Percentiles rank a stretch among this genome's conserved stretches.
phyloP scores from a whole-genome alignment of 2,888 invertebrate genomes.

The Hemistola chrysoprasaria region DNA sequence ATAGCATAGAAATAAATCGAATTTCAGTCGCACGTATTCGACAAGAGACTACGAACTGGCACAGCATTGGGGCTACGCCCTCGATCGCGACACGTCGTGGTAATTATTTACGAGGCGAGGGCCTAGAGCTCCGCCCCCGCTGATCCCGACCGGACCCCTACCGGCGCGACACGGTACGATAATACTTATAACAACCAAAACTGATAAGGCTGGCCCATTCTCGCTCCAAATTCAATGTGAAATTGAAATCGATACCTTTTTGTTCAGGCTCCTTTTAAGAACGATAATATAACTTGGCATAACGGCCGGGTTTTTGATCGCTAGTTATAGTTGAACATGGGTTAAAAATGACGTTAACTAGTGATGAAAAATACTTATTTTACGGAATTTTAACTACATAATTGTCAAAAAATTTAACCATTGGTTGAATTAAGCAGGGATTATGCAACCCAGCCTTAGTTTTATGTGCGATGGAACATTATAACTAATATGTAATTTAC shows the following conservation, averaged over 20 bases:
- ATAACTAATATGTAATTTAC: too few species aligned
- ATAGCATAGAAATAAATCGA: too few species aligned
- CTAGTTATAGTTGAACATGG: too few species aligned
- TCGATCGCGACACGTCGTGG: conserved; percentile 47
- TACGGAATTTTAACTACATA: too few species aligned
- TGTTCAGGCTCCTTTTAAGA: not conserved
- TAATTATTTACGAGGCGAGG: conserved; percentile 78
- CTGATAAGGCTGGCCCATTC: conserved; percentile 6
- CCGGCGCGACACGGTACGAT: conserved; percentile 15
- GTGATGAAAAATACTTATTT: too few species aligned
- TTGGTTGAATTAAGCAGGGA: too few species aligned
- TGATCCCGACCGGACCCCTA: conserved; percentile 33
- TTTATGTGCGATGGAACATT: too few species aligned
- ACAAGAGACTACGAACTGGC: conserved; percentile 29
- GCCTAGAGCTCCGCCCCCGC: conserved; percentile 55
- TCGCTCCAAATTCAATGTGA: conserved; percentile 9
- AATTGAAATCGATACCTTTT: conserved; percentile 2
- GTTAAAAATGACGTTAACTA: too few species aligned
- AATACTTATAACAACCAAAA: not conserved
- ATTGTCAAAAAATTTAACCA: too few species aligned
- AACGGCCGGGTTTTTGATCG: too few species aligned
- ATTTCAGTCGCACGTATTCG: conserved; percentile 19
- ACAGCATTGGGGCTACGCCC: conserved; percentile 56
- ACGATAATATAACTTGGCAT: too few species aligned
- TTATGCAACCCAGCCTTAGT: too few species aligned